Percentiles rank a stretch among this genome's conserved stretches.
These are phyloP conservation scores for Argyresthia albistria DNA, from an alignment of 2,888 invertebrate genomes.

Conservation along the genomic window DNA sequence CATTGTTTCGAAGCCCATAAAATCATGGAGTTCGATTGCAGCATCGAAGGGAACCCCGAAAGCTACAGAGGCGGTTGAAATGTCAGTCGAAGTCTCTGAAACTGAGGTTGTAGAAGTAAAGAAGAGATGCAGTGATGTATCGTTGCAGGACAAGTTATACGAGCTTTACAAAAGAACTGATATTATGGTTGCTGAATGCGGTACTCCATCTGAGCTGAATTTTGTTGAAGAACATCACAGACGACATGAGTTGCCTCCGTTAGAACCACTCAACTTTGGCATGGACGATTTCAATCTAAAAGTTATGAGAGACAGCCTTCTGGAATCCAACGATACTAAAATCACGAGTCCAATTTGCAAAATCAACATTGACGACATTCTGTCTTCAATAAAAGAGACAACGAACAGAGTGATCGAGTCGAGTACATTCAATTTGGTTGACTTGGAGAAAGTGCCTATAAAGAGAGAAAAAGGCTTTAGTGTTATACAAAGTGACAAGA, in stretches of 20 bases:
- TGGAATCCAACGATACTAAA: constrained; percentile 42
- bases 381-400: constrained; percentile 54
- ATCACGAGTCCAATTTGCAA: constrained; percentile 57
- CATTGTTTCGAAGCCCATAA: constrained; percentile 33
- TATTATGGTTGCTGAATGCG: constrained; percentile 63
- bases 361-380: constrained; percentile 58
- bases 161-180: constrained; percentile 60
- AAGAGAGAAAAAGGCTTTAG: constrained; percentile 54
- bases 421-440: constrained; percentile 54
- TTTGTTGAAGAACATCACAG: constrained; percentile 63
- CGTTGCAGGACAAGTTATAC: constrained; percentile 52
- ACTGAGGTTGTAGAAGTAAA: constrained; percentile 18
- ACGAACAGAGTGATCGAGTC: constrained; percentile 41
- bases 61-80: constrained; percentile 15
- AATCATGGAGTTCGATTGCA: constrained; percentile 71
- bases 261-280: constrained; percentile 52
- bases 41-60: constrained; percentile 33
- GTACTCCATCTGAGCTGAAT: constrained; percentile 50
- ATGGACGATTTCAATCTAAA: constrained; percentile 59
- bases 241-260: constrained; percentile 44
- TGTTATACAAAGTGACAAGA: constrained; percentile 51
- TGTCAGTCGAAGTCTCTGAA: constrained; percentile 10
- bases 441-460: constrained; percentile 49
- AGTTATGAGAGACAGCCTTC: constrained; percentile 56
- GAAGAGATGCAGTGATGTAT: constrained; percentile 28